These are phyloP conservation scores for Caenorhabditis sp. DNA, from an alignment of 2,888 invertebrate species.

Conservation along the genomic window DNA sequence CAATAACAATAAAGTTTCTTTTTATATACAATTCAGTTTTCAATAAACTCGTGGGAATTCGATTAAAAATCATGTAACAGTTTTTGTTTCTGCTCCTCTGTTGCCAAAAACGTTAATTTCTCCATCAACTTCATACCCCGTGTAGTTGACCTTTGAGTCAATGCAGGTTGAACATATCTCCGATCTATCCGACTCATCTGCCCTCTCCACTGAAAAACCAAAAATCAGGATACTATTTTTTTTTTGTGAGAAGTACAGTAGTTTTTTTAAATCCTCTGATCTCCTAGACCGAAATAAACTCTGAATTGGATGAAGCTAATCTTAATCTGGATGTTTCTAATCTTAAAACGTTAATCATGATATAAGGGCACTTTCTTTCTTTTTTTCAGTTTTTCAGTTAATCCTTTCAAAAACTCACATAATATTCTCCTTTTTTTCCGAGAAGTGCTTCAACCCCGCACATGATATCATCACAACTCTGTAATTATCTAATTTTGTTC, in stretches of 20 bases:
- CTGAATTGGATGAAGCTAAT: no score
- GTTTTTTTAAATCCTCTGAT: neutral
- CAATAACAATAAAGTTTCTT: neutral
- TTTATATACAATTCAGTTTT: neutral
- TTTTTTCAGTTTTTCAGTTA: neutral
- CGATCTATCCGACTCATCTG: conserved; percentile 30
- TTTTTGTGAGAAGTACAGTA: no score
- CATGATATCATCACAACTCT: conserved; percentile 65
- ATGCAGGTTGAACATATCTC: conserved; percentile 27
- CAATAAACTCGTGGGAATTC: no score
- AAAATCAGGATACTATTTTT: no score
- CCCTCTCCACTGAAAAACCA: conserved; percentile 30
- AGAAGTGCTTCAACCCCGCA: conserved; percentile 65
- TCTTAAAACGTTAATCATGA: no score
- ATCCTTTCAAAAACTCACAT: conserved; percentile 32
- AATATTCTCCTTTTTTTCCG: conserved; percentile 57
- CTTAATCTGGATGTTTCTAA: no score
- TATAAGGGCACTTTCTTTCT: no score
- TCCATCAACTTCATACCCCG: conserved; percentile 29
- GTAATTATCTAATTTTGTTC: conserved; percentile 4
- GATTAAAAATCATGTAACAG: conserved; percentile 8
- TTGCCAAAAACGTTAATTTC: conserved; percentile 24
- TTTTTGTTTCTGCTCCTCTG: conserved; percentile 26
- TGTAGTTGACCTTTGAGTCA: conserved; percentile 26
- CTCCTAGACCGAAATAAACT: neutral